Percentiles rank a stretch among this genome's conserved stretches.
phyloP scores from a whole-genome alignment of 1,140 invertebrate species.

The Zaprionus camerounensis region DNA sequence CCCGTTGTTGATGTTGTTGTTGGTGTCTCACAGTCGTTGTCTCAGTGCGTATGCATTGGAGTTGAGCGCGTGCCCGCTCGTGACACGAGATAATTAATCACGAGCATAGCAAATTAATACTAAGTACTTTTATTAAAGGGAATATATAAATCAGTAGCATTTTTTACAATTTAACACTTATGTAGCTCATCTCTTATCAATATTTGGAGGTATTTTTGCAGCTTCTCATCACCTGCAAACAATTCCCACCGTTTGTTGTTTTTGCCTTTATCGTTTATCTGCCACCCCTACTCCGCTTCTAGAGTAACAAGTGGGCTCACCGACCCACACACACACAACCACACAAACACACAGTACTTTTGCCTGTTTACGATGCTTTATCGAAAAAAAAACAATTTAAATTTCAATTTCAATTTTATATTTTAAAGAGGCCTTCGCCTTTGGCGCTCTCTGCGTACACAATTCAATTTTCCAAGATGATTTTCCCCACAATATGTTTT shows the following conservation, averaged over 20 bases:
- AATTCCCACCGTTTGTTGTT: slow-evolving; percentile 39
- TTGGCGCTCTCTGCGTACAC: slow-evolving; percentile 34
- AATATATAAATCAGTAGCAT: not conserved
- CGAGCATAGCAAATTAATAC: not conserved
- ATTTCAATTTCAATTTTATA: slow-evolving; percentile 21
- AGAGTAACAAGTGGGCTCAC: slow-evolving; percentile 67
- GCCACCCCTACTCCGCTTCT: slow-evolving; percentile 1
- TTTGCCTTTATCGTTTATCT: slow-evolving; percentile 37
- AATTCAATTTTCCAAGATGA: slow-evolving; percentile 44
- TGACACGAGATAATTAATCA: not conserved
- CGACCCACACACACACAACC: slow-evolving; percentile 4
- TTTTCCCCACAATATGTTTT: slow-evolving; percentile 49
- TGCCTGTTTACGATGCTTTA: slow-evolving; percentile 31
- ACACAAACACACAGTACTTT: slow-evolving; percentile 12
- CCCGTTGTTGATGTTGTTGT: slow-evolving; percentile 16
- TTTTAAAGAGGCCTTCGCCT: not conserved
- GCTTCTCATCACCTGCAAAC: slow-evolving; percentile 45
- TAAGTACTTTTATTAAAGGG: not conserved
- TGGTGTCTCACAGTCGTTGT: slow-evolving; percentile 35
- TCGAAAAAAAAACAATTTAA: slow-evolving; percentile 29
- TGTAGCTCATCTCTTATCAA: not conserved
- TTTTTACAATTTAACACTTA: not conserved
- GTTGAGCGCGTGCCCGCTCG: not conserved
- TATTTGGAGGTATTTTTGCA: slow-evolving; percentile 38
- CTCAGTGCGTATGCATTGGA: slow-evolving; percentile 2